Evolutionary conservation across 1,140 invertebrate species (phyloP), one percentile per base, ranked within the genome.

Genomic region (Drosophila virilis): DNA sequence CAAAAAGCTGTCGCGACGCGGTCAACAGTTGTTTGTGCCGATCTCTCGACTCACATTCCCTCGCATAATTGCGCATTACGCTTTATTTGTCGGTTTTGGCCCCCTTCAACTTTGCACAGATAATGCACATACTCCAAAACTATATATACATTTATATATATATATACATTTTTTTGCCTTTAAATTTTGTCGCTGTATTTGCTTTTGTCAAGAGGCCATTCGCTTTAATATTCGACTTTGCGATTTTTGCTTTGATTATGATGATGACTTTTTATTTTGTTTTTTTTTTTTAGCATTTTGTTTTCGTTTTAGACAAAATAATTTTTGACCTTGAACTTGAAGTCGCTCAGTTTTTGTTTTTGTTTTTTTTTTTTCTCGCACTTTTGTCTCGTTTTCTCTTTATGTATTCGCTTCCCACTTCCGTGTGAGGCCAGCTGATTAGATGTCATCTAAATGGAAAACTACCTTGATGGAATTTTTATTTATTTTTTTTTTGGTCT

Each of bases 181-280:
- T 33, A 12, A 43, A 43, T 42, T 69, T 45, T 62, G 12, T 52
- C 42, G 43, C 51, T 60, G 68, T 80, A 81, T 86, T 86, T 77
- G 78, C 79, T 77, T 77, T 88, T 86, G 83, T 79, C 65, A 72
- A 71, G 62, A 80, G 83, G 79, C 83, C 83, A 88, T 86, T 86
- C 83, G 78, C 79, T 83, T 88, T 88, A 73, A 81, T 71, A 70
- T 81, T 81, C 71, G 68, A 75, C 74, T 85, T 74, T 78, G 68
- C 46, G 8, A 62, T 55, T 75, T 80, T 76, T 65, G 62, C 35
- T 2, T 66, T 55, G 32, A 37, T 60, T 77, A 54, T 83, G 52
- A 75, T 80, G 69, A 64, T 52, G 28, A 50, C 10, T 59, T 59
- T 58, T 62, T 22, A 42, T 40, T 59, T 45, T 69, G 33, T 40